Conservation (phyloP, 1,140 invertebrate genomes). For the Neoseiulus cucumeris region DNA sequence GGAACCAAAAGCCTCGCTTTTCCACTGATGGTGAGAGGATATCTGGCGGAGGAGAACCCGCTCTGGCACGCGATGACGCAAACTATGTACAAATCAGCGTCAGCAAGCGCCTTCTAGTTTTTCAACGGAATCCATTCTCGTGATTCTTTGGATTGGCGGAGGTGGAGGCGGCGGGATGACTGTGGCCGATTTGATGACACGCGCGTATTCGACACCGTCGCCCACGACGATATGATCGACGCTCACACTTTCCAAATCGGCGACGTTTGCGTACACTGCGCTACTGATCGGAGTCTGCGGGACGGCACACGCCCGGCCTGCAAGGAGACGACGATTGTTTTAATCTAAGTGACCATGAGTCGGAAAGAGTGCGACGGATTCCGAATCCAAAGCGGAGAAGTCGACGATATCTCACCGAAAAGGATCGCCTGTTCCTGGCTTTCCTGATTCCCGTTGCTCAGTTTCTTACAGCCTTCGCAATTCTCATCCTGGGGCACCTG, state of each 20-base stretch:
- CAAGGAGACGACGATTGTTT: neutral
- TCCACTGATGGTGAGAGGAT: too few relatives aligned
- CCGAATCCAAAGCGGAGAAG: neutral
- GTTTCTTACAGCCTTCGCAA: neutral
- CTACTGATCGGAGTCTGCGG: constrained; percentile 5
- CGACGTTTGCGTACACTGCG: neutral
- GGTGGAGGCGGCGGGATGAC: neutral
- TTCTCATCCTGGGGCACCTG: constrained; percentile 6
- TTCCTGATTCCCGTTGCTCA: neutral
- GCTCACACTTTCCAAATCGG: neutral
- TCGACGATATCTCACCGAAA: constrained; percentile 1
- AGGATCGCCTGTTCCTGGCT: neutral
- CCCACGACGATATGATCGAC: constrained; percentile 8
- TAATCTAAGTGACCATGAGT: neutral
- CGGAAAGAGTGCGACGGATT: too few relatives aligned
- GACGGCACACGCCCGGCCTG: neutral
- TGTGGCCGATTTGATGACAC: neutral
- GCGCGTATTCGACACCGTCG: constrained; percentile 6
- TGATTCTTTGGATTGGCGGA: neutral
- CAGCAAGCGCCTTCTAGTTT: neutral
- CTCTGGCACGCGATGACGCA: too few relatives aligned
- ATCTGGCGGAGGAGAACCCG: too few relatives aligned
- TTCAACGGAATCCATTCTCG: neutral
- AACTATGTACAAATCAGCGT: too few relatives aligned
- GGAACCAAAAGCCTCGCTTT: too few relatives aligned